A percentile compares a stretch with the other conserved stretches of the same genome.
Conservation (phyloP, 2,888 invertebrate genomes). For the Polymixis flavicincta region DNA sequence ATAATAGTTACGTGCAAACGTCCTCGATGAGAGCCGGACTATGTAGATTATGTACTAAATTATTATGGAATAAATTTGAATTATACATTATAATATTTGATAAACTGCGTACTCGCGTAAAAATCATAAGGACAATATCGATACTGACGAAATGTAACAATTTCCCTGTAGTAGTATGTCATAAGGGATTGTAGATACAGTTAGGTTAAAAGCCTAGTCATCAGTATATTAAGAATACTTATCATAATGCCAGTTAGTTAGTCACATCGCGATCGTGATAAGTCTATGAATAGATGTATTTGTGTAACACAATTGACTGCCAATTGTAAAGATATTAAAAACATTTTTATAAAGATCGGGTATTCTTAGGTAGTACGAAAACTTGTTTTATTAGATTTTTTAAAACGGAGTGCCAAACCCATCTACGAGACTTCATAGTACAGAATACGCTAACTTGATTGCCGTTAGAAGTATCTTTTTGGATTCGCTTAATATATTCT, state of each 20-base stretch:
- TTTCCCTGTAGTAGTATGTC: slow-evolving; percentile 82
- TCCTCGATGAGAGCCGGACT: slow-evolving; percentile 87
- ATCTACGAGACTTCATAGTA: slow-evolving; percentile 72
- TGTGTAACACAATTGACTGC: slow-evolving; percentile 89
- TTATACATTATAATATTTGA: slow-evolving; percentile 88
- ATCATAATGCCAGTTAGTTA: slow-evolving; percentile 84
- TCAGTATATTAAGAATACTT: slow-evolving; percentile 77
- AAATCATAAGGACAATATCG: slow-evolving; percentile 90
- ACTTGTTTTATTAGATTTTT: slow-evolving; percentile 86
- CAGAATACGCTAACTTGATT: slow-evolving; percentile 67
- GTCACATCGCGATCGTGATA: slow-evolving; percentile 84
- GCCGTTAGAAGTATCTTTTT: slow-evolving; percentile 62
- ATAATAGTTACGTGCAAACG: slow-evolving; percentile 85
- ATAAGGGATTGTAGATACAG: slow-evolving; percentile 86
- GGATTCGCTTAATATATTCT: slow-evolving; percentile 68
- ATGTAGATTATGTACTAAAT: slow-evolving; percentile 82
- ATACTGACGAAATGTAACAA: slow-evolving; percentile 87
- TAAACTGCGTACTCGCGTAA: slow-evolving; percentile 90
- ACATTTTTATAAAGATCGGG: slow-evolving; percentile 85
- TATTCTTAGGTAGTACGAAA: slow-evolving; percentile 88
- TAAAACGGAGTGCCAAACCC: slow-evolving; percentile 86
- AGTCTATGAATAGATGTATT: slow-evolving; percentile 86
- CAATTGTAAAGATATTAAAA: slow-evolving; percentile 83
- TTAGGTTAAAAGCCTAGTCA: slow-evolving; percentile 81
- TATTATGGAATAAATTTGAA: slow-evolving; percentile 81